phyloP scores from a whole-genome alignment of 2,797 vertebrate species.

The Pseudomugil gertrudae region DNA sequence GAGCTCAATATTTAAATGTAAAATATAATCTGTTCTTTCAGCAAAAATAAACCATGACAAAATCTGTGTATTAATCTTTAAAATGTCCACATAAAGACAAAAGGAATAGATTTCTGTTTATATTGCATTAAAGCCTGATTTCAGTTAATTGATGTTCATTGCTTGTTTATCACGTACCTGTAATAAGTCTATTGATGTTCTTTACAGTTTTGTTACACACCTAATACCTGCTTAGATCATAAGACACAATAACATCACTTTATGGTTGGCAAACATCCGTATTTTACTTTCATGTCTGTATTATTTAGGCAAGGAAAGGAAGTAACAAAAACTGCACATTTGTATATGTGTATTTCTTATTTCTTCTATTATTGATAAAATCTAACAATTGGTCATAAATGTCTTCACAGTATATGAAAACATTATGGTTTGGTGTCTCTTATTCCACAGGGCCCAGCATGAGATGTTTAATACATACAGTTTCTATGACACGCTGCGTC shows the following conservation, averaged over 20 bases:
- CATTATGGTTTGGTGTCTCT: conserved; percentile 39
- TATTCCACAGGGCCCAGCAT: conserved; percentile 8
- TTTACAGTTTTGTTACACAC: no score
- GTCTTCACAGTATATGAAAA: neutral
- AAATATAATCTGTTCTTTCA: neutral
- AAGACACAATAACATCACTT: no score
- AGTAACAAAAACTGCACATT: no score
- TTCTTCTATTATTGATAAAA: no score
- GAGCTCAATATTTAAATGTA: neutral
- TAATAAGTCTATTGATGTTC: no score
- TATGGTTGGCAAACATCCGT: no score
- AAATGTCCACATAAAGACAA: neutral
- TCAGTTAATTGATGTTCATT: neutral
- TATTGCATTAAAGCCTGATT: neutral
- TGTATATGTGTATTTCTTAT: no score
- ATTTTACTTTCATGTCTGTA: no score
- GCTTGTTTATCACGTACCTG: neutral
- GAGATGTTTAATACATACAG: no score
- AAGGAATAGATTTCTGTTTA: neutral
- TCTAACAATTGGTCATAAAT: neutral
- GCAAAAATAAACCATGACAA: neutral
- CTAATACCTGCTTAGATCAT: no score
- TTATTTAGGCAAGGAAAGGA: no score
- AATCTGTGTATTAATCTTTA: neutral
- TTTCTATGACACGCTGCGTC: no score